Evolutionary conservation across 1,140 invertebrate species (phyloP).

Genomic region (Leguminivora glycinivorella): DNA sequence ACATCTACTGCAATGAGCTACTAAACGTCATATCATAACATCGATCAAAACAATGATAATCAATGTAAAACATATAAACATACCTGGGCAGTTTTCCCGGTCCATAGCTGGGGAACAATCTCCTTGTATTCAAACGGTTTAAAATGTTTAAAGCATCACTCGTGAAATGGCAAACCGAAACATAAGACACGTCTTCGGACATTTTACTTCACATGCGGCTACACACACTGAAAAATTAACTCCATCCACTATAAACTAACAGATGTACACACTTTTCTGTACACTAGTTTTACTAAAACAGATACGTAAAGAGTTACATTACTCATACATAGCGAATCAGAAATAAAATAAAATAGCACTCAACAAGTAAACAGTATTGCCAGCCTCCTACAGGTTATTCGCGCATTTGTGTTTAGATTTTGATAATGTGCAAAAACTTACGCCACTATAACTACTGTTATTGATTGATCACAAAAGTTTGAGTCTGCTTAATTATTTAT

Average conservation of each 20-base stretch:
- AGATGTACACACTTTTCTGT: not conserved
- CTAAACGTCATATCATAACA: no score
- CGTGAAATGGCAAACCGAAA: not conserved
- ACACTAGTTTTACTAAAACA: not conserved
- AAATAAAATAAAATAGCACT: not conserved
- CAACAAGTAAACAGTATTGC: conserved; percentile 1
- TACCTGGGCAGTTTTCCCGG: conserved; percentile 5
- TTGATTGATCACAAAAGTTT: no score
- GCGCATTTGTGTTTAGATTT: not conserved
- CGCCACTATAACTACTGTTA: not conserved
- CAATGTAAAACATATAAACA: not conserved
- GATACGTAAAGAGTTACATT: not conserved
- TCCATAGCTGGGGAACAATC: not conserved
- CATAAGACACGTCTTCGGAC: not conserved
- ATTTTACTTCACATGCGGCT: not conserved
- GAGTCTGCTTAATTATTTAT: no score
- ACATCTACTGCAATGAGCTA: no score
- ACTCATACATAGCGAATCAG: not conserved
- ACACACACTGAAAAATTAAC: not conserved
- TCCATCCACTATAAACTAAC: not conserved
- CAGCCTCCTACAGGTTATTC: not conserved
- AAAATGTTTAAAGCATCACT: not conserved
- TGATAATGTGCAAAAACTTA: not conserved
- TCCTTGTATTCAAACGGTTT: not conserved
- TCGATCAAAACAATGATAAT: not conserved